Evolutionary conservation across 2,797 vertebrate species (phyloP), one percentile per base, ranked within the genome.

Genomic region (Cossypha niveicapilla): DNA sequence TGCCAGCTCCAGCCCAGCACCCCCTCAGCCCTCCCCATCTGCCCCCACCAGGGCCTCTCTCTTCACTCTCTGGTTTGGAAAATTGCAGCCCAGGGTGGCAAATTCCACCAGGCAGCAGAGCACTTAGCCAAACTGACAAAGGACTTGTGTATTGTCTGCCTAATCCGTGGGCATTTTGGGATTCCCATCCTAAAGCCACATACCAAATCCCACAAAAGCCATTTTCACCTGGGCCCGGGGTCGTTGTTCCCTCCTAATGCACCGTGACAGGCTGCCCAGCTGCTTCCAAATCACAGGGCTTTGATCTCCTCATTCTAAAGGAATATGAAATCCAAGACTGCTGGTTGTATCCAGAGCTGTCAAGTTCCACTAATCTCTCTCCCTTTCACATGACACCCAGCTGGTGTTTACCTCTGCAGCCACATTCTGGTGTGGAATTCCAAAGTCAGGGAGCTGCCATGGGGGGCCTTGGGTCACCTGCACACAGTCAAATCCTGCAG

Each of bases 251-350:
- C 82, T 68, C 70, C 73, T 91, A 83, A 90, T 37, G 73, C 93
- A 88, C 94, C 18, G 0, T 90, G 92, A 86, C 93, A 86, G 58
- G 75, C 72, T 80, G 85, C 61, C 50, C 13, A 8, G 76, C 83
- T 81, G 61, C 11, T 72, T 30, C 82, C 62, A 62, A 56, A 81
- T 37, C 83, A 45, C 82, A 30, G 7, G 0, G 21, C 95, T 95
- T 95, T 96, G 88, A 94, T 93, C 93, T 84, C 44, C 85, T 58
- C 68, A 18, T 53, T 83, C 76, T 39, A 30, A 88, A 78, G 62
- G 66, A 93, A 88, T 53, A 88, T 7, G 73, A 92, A 86, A 92
- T 73, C 53, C 79, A 60, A 53, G 70, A 11, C n/a, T 42, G 71
- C 21, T 7, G 7, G 28, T 62, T 39, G 50, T 24, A 35, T 35